phyloP scores from a whole-genome alignment of 2,113 vertebrate species.

The Pao palembangensis region DNA sequence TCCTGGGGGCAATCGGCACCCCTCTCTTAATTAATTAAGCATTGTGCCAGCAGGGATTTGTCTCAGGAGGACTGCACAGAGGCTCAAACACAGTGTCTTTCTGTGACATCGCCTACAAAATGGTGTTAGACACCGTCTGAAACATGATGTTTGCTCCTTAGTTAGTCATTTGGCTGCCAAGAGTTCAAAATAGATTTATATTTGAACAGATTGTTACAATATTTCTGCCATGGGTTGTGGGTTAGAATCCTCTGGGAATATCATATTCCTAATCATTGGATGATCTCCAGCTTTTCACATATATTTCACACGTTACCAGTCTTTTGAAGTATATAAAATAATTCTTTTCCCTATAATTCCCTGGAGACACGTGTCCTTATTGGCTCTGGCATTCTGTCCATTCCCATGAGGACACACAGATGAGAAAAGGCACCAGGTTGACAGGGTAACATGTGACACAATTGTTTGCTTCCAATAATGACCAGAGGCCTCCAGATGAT shows the following conservation, averaged over 20 bases:
- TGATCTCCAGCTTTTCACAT: too few relatives aligned
- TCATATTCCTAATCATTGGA: too few relatives aligned
- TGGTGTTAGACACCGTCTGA: too few relatives aligned
- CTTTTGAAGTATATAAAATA: neutral
- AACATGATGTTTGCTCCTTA: too few relatives aligned
- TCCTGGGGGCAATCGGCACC: slow-evolving; percentile 42
- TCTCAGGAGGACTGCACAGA: slow-evolving; percentile 26
- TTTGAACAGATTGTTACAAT: too few relatives aligned
- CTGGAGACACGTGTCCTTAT: slow-evolving; percentile 24
- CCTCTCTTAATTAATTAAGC: slow-evolving; percentile 76
- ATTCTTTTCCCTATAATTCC: slow-evolving; percentile 19
- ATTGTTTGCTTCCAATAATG: slow-evolving; percentile 65
- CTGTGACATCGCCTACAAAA: slow-evolving; percentile 21
- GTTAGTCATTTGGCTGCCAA: too few relatives aligned
- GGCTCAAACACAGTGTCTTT: slow-evolving; percentile 1
- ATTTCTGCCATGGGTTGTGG: too few relatives aligned
- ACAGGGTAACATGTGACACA: slow-evolving; percentile 49
- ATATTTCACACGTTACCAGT: too few relatives aligned
- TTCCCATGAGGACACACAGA: slow-evolving; percentile 34
- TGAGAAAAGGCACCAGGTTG: slow-evolving; percentile 35
- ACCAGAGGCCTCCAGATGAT: slow-evolving; percentile 61
- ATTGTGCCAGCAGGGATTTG: slow-evolving; percentile 19
- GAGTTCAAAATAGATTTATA: too few relatives aligned
- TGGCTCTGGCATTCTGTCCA: slow-evolving; percentile 31
- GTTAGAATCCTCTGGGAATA: too few relatives aligned